A percentile compares a stretch with the other conserved stretches of the same genome.
These are phyloP conservation scores for Campoletis raptor DNA, from an alignment of 2,888 invertebrate genomes.

Conservation along the genomic window DNA sequence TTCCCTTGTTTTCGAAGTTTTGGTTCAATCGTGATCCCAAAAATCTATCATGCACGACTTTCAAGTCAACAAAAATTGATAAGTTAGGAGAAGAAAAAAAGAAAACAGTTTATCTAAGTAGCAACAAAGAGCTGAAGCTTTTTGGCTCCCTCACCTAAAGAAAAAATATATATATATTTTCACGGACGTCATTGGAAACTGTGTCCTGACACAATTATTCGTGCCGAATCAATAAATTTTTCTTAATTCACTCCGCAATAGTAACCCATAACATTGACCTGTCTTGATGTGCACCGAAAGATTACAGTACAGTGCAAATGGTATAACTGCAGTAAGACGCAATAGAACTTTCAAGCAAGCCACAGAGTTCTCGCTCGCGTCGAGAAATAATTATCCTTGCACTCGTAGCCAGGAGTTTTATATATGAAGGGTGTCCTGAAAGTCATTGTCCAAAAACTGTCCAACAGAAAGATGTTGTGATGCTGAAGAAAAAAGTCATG, in stretches of 20 bases:
- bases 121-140: background rate
- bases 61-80: too few relatives aligned
- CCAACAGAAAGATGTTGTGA: background rate
- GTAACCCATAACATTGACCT: background rate
- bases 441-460: background rate
- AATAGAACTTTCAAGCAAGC: constrained; percentile 23
- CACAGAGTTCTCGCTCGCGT: constrained; percentile 39
- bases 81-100: too few relatives aligned
- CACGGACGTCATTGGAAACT: background rate
- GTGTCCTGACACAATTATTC: background rate
- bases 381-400: constrained; percentile 60
- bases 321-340: background rate
- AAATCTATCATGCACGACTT: too few relatives aligned
- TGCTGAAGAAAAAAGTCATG: background rate
- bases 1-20: too few relatives aligned
- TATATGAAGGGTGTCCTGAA: background rate
- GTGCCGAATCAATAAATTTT: background rate
- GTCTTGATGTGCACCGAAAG: constrained; percentile 9
- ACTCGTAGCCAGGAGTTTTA: constrained; percentile 28
- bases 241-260: background rate
- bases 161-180: background rate
- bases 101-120: background rate
- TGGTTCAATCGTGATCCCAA: too few relatives aligned
- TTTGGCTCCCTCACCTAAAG: background rate
- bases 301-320: constrained; percentile 1